Evolutionary conservation across 2,888 invertebrate genomes (phyloP).

Genomic region (Agrenia bidenticulata): DNA sequence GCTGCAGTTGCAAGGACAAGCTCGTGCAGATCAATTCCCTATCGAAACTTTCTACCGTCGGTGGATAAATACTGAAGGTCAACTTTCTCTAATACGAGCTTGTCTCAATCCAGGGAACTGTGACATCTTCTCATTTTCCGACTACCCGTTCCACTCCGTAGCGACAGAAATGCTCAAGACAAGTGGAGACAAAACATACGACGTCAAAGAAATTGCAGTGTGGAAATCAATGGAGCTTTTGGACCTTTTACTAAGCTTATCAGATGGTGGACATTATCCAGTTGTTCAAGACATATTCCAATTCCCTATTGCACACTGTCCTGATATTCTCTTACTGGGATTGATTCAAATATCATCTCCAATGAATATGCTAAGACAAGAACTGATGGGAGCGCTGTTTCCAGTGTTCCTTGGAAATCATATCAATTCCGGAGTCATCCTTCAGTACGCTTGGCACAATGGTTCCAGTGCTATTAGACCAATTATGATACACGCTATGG

Average conservation of each 20-base stretch:
- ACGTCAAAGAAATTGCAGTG: conserved; percentile 87
- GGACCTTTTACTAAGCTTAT: conserved; percentile 80
- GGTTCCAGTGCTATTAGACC: conserved; percentile 68
- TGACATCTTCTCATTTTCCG: conserved; percentile 92
- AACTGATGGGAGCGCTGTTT: conserved; percentile 81
- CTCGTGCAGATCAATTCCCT: conserved; percentile 73
- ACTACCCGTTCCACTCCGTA: conserved; percentile 83
- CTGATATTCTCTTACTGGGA: conserved; percentile 87
- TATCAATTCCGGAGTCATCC: conserved; percentile 92
- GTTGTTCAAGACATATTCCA: conserved; percentile 87
- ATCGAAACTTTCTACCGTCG: conserved; percentile 84
- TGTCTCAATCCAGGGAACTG: conserved; percentile 74
- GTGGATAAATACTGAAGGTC: conserved; percentile 93
- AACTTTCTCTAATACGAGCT: conserved; percentile 79
- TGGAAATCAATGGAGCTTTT: conserved; percentile 93
- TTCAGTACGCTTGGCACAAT: conserved; percentile 85
- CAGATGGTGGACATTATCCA: conserved; percentile 80
- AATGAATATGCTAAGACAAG: conserved; percentile 75
- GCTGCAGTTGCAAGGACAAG: conserved; percentile 71
- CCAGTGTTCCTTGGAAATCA: conserved; percentile 93
- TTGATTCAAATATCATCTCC: conserved; percentile 84
- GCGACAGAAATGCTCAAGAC: conserved; percentile 87
- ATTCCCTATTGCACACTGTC: conserved; percentile 87
- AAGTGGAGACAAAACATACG: conserved; percentile 77
- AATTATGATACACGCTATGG: conserved; percentile 94